phyloP scores from a whole-genome alignment of 2,888 invertebrate species.

The Chaetogeoica ovagalla region DNA sequence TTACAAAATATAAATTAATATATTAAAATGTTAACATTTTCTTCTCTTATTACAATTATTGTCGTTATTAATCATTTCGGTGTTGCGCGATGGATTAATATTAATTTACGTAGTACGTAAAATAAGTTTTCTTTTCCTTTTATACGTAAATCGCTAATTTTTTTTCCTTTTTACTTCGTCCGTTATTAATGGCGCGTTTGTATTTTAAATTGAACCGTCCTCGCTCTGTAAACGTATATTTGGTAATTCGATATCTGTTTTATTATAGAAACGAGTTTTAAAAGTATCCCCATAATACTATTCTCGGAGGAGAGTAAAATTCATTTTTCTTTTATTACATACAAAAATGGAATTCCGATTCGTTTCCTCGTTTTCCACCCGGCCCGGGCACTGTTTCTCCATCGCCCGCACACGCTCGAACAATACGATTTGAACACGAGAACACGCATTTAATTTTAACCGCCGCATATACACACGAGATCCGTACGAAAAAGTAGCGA shows the following conservation, averaged over 20 bases:
- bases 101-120: no score
- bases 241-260: conserved; percentile 27
- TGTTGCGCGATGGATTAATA: no score
- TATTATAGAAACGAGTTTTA: conserved; percentile 7
- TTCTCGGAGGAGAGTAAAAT: not conserved
- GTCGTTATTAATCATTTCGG: no score
- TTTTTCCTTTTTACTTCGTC: not conserved
- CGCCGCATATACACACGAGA: not conserved
- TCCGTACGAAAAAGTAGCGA: not conserved
- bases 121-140: no score
- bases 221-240: not conserved
- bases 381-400: no score
- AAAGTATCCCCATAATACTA: not conserved
- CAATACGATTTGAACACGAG: conserved; percentile 13
- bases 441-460: conserved; percentile 23
- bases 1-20: no score
- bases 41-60: no score
- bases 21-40: no score
- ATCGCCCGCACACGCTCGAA: not conserved
- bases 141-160: no score
- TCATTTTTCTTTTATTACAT: conserved; percentile 18
- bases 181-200: not conserved
- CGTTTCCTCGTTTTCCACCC: no score
- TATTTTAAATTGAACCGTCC: not conserved
- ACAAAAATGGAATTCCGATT: not conserved